Conservation (phyloP, 2,797 vertebrate genomes). For the Acestrorhynchus altus region DNA sequence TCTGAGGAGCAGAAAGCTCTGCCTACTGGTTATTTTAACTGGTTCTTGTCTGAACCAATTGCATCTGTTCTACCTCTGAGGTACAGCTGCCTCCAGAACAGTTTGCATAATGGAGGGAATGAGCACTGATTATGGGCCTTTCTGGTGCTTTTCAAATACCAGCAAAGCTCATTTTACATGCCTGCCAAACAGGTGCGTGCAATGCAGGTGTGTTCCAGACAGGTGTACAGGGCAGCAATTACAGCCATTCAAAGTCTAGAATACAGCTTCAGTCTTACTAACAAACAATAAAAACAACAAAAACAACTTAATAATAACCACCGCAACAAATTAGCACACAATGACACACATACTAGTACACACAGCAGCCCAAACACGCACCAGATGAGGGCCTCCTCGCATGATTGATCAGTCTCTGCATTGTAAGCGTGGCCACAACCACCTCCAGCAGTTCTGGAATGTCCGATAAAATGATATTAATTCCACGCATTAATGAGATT, state of each 20-base stretch:
- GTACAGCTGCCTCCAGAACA: too few species aligned
- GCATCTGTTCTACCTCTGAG: too few species aligned
- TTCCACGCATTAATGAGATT: constrained; percentile 98
- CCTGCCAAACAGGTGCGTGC: constrained; percentile 44
- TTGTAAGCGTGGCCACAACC: constrained; percentile 87
- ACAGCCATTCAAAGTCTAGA: constrained; percentile 78
- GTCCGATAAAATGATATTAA: constrained; percentile 99
- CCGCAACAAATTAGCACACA: constrained; percentile 6
- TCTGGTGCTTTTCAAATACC: constrained; percentile 4
- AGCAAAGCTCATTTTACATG: constrained; percentile 13
- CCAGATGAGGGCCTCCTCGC: constrained; percentile 77
- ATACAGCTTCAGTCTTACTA: constrained; percentile 45
- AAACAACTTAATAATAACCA: constrained; percentile 53
- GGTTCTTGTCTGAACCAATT: too few species aligned
- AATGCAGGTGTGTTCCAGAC: constrained; percentile 58
- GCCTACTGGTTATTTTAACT: too few species aligned
- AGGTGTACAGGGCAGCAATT: constrained; percentile 80
- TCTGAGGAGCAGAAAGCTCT: too few species aligned
- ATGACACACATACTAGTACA: constrained; percentile 9
- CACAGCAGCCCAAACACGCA: constrained; percentile 56
- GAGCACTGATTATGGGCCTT: neutral
- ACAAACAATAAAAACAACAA: constrained; percentile 56
- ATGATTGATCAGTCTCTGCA: constrained; percentile 92
- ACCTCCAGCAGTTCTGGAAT: constrained; percentile 92
- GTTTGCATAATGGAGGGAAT: neutral